These are phyloP conservation scores for Microctonus brassicae DNA, from an alignment of 2,888 invertebrate species.

Conservation along the genomic window DNA sequence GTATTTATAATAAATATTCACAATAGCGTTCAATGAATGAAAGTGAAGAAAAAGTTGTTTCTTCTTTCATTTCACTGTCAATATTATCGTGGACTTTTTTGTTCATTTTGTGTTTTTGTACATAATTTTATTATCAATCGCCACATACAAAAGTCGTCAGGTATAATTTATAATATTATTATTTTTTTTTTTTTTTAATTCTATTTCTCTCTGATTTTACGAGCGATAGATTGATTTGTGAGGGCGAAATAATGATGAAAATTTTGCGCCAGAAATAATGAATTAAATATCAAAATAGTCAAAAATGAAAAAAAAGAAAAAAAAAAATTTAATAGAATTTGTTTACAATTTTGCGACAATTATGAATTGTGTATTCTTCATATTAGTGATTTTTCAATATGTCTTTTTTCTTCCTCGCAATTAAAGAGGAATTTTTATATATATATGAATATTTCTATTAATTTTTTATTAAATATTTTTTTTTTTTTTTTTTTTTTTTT, in stretches of 20 bases:
- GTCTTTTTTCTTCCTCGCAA: neutral
- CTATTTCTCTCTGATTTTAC: neutral
- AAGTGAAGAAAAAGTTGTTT: neutral
- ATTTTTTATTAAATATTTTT: too few species aligned
- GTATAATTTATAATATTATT: neutral
- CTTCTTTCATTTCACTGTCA: neutral
- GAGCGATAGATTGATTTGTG: too few species aligned
- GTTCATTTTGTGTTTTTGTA: neutral
- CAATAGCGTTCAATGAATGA: neutral
- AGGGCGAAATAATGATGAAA: too few species aligned
- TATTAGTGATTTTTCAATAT: neutral
- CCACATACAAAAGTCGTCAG: neutral
- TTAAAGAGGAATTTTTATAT: neutral
- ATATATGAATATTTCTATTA: too few species aligned
- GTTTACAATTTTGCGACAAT: too few species aligned
- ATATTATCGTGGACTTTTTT: neutral
- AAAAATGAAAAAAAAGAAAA: too few species aligned
- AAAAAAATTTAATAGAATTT: too few species aligned
- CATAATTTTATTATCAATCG: neutral
- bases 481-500: too few species aligned
- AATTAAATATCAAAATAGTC: too few species aligned
- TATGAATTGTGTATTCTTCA: neutral
- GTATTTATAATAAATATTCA: neutral
- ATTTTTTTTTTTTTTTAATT: neutral
- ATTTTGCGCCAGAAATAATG: too few species aligned